Percentiles rank a stretch among this genome's conserved stretches.
Evolutionary conservation across 2,888 invertebrate genomes (phyloP).

Genomic region (Noctua fimbriata): DNA sequence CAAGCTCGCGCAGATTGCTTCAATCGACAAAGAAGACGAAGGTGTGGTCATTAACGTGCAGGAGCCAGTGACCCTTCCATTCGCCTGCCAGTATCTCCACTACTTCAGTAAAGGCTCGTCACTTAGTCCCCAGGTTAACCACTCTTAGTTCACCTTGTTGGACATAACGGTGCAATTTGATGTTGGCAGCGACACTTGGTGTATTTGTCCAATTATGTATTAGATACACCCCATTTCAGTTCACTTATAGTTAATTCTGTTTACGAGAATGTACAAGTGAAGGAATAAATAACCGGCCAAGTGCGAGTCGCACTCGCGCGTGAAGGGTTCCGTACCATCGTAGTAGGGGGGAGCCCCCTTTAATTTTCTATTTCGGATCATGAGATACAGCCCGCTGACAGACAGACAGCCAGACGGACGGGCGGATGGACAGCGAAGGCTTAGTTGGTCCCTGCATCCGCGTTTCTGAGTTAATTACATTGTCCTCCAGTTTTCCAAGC

Average conservation of each 20-base stretch:
- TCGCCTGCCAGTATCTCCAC: slow-evolving; percentile 98
- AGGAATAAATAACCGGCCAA: background rate
- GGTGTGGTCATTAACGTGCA: slow-evolving; percentile 99
- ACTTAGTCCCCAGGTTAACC: slow-evolving; percentile 93
- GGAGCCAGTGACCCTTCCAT: slow-evolving; percentile 98
- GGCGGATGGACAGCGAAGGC: too few species aligned
- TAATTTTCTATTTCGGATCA: too few species aligned
- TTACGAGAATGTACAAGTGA: background rate
- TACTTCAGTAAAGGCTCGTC: slow-evolving; percentile 99
- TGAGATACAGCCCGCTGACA: too few species aligned
- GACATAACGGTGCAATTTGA: background rate
- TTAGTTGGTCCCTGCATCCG: too few species aligned
- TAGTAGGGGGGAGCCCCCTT: too few species aligned
- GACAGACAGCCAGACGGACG: too few species aligned
- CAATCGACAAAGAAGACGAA: slow-evolving; percentile 98
- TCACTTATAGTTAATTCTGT: background rate
- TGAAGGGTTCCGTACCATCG: too few species aligned
- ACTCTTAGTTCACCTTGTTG: background rate
- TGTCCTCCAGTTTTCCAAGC: too few species aligned
- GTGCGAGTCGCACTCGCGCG: too few species aligned
- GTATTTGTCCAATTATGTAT: background rate
- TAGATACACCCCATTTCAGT: background rate
- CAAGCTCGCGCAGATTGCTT: slow-evolving; percentile 97
- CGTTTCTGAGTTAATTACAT: too few species aligned
- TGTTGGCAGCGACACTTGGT: background rate